Evolutionary conservation across 2,888 invertebrate genomes (phyloP).

Genomic region (Bruchidius siliquastri): DNA sequence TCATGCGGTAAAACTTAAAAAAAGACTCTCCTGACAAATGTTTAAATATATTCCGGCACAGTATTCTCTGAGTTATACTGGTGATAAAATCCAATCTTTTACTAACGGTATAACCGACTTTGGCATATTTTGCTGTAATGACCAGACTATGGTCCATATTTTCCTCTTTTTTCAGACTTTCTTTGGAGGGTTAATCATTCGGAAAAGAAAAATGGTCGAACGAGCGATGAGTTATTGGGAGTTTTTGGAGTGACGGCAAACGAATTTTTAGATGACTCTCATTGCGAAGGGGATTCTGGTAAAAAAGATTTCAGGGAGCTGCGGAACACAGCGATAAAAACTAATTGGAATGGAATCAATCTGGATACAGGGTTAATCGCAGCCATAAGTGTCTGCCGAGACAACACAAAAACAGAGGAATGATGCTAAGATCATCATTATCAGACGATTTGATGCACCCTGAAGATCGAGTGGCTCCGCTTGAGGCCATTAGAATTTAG

Average conservation of each 20-base stretch:
- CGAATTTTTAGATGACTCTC: background rate
- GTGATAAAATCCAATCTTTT: too few relatives aligned
- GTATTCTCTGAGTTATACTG: too few relatives aligned
- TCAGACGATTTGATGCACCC: too few relatives aligned
- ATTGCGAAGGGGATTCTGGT: background rate
- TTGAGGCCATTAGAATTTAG: too few relatives aligned
- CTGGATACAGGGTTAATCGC: background rate
- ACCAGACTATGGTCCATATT: background rate
- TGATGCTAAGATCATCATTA: background rate
- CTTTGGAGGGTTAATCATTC: background rate
- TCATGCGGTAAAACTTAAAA: too few relatives aligned
- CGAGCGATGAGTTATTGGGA: background rate
- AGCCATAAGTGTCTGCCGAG: background rate
- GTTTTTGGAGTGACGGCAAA: background rate
- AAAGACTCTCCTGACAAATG: too few relatives aligned
- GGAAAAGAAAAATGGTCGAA: background rate
- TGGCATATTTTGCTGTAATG: background rate
- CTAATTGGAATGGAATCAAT: background rate
- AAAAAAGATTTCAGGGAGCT: background rate
- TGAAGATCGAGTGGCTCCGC: too few relatives aligned
- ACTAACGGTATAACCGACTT: too few relatives aligned
- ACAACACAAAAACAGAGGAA: background rate
- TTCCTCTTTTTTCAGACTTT: background rate
- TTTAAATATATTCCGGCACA: too few relatives aligned
- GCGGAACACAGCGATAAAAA: background rate